These are phyloP conservation scores for Coptodon bakossiorum DNA, from an alignment of 2,113 vertebrate species.

Conservation along the genomic window DNA sequence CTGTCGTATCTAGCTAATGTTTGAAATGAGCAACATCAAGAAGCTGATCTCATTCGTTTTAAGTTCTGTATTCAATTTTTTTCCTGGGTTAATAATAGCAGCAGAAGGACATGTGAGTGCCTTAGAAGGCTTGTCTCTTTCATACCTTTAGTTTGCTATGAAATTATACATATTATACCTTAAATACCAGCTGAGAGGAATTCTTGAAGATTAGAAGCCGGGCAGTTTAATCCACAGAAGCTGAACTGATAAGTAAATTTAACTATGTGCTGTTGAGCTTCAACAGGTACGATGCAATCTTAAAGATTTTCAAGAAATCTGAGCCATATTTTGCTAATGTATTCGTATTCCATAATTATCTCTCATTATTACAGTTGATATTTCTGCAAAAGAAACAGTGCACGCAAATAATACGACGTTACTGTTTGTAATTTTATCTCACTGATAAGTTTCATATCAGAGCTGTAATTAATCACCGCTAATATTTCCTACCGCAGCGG, in stretches of 20 bases:
- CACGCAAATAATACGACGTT: not conserved
- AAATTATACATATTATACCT: constrained; percentile 31
- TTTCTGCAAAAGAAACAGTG: not conserved
- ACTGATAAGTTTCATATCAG: not conserved
- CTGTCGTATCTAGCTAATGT: constrained; percentile 33
- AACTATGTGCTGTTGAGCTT: not conserved
- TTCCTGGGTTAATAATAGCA: constrained; percentile 39
- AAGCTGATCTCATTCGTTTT: constrained; percentile 40
- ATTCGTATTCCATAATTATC: not conserved
- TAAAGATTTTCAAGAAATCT: not conserved
- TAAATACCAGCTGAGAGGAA: constrained; percentile 22
- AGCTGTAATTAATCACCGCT: not conserved
- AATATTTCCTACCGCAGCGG: not conserved
- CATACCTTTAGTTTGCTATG: constrained; percentile 23
- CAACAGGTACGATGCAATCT: not conserved
- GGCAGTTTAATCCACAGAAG: not conserved
- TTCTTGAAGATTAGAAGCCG: not conserved
- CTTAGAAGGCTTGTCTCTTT: not conserved
- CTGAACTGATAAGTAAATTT: not conserved
- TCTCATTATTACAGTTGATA: not conserved
- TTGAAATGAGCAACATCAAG: constrained; percentile 36
- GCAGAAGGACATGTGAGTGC: constrained; percentile 5
- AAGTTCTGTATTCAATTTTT: constrained; percentile 21
- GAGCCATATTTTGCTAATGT: not conserved
- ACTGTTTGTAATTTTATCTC: not conserved